Conservation (phyloP, 2,888 invertebrate species). For the Nipponacmea schrenckii region DNA sequence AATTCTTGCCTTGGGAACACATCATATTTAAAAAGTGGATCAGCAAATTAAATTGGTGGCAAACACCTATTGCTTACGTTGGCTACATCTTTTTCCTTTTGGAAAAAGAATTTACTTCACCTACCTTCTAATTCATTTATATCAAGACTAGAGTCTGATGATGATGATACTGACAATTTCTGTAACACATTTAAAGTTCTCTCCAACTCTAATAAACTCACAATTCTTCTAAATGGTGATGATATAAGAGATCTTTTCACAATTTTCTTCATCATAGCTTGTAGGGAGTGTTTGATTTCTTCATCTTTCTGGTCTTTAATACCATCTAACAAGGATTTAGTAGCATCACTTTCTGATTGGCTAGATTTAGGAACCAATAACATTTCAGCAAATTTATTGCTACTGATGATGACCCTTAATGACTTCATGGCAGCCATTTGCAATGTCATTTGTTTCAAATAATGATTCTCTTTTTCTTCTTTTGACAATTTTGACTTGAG, state of each 20-base stretch:
- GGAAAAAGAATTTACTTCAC: not conserved
- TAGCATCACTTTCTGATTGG: slow-evolving; percentile 32
- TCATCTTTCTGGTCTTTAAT: slow-evolving; percentile 53
- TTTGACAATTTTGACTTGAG: not conserved
- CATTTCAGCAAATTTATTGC: slow-evolving; percentile 72
- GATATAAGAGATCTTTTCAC: slow-evolving; percentile 59
- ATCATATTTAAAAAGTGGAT: too few species aligned
- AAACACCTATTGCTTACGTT: too few species aligned
- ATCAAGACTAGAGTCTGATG: slow-evolving; percentile 66
- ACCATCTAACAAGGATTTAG: slow-evolving; percentile 50
- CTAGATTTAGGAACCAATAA: slow-evolving; percentile 70
- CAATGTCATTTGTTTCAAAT: slow-evolving; percentile 70
- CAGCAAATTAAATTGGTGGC: too few species aligned
- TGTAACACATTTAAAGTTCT: slow-evolving; percentile 63
- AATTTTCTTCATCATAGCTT: slow-evolving; percentile 62
- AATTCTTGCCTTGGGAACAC: too few species aligned
- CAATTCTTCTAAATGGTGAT: slow-evolving; percentile 58
- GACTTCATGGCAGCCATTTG: slow-evolving; percentile 74
- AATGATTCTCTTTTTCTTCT: slow-evolving; percentile 67
- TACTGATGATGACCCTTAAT: slow-evolving; percentile 71
- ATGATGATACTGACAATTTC: slow-evolving; percentile 59
- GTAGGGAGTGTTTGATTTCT: slow-evolving; percentile 49
- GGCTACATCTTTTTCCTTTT: too few species aligned
- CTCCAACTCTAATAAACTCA: slow-evolving; percentile 64
- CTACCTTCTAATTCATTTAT: slow-evolving; percentile 63